A percentile compares a stretch with the other conserved stretches of the same genome.
These are phyloP conservation scores for Oreochromis niloticus DNA, from an alignment of 2,113 vertebrate species.

Conservation along the genomic window DNA sequence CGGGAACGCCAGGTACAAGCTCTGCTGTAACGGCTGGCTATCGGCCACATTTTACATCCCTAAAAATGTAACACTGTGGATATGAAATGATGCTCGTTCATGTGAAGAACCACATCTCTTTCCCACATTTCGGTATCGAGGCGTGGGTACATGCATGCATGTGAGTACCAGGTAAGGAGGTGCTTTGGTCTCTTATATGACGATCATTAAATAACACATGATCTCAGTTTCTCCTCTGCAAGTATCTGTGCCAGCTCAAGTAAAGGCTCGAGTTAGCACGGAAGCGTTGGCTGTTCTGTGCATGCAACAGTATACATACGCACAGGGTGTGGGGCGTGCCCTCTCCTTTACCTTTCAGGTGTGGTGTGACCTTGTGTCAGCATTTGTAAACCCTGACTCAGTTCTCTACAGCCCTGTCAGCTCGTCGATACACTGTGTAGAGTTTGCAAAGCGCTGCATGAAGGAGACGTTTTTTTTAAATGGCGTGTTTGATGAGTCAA, in stretches of 20 bases:
- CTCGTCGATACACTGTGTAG: fast-evolving
- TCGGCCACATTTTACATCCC: fast-evolving
- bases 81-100: not conserved
- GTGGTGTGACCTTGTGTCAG: not conserved
- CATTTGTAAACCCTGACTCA: not conserved
- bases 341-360: not conserved
- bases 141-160: not conserved
- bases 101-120: not conserved
- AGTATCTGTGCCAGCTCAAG: not conserved
- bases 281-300: not conserved
- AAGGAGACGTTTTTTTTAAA: not conserved
- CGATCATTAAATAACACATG: not conserved
- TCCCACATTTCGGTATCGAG: not conserved
- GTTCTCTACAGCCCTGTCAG: not conserved
- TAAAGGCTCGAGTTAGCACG: fast-evolving
- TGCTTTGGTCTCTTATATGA: not conserved
- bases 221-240: not conserved
- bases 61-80: not conserved
- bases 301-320: not conserved
- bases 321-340: not conserved
- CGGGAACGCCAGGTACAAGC: not conserved
- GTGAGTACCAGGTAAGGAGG: not conserved
- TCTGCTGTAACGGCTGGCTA: not conserved
- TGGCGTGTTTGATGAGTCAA: not conserved
- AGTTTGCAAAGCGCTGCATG: not conserved